Evolutionary conservation across 2,888 invertebrate species (phyloP).

Genomic region (Adineta ricciae): DNA sequence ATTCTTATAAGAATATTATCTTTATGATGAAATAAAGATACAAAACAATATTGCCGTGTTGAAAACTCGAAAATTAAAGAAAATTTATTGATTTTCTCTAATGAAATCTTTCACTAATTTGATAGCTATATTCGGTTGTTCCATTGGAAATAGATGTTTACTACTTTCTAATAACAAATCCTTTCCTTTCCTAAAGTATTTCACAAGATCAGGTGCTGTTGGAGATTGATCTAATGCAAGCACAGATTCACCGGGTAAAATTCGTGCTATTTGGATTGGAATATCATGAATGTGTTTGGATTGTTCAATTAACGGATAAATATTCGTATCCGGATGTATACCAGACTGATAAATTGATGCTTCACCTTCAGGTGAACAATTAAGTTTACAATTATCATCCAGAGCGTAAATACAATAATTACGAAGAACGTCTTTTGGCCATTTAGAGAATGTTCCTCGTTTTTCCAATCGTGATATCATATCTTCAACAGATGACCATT

Average conservation of each 20-base stretch:
- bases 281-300: background rate
- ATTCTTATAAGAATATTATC: too few relatives aligned
- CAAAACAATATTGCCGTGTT: background rate
- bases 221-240: background rate
- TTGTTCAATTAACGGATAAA: background rate
- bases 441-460: background rate
- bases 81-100: background rate
- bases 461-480: background rate
- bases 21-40: too few relatives aligned
- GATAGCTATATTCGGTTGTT: background rate
- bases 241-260: background rate
- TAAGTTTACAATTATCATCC: background rate
- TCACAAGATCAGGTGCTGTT: background rate
- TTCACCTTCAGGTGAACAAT: background rate
- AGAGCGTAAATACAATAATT: background rate
- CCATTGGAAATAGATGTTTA: background rate
- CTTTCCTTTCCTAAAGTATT: background rate
- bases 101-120: background rate
- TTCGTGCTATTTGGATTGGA: background rate
- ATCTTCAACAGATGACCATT: background rate
- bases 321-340: background rate
- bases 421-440: background rate
- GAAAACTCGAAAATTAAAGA: background rate
- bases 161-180: background rate
- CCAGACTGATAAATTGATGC: background rate